Evolutionary conservation across 2,888 invertebrate species (phyloP).

Genomic region (Stenchaetothrips biformis): DNA sequence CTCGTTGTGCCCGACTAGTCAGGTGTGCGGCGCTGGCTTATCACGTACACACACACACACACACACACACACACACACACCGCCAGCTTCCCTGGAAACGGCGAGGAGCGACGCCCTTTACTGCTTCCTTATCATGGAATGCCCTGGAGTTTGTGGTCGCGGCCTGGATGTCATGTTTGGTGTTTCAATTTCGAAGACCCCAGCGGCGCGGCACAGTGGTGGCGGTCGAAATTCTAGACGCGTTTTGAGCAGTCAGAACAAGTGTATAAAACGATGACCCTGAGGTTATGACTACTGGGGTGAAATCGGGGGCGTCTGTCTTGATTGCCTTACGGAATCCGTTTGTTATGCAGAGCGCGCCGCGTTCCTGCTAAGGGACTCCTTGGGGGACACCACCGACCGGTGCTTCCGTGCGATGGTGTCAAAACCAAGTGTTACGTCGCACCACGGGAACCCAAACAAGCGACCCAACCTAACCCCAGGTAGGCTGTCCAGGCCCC

Average conservation of each 20-base stretch:
- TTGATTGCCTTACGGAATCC: not conserved
- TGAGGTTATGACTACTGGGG: too few relatives aligned
- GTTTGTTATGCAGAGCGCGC: not conserved
- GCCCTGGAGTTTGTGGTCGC: too few relatives aligned
- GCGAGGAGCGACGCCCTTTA: not conserved
- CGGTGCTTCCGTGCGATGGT: slow-evolving; percentile 14
- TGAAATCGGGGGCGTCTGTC: too few relatives aligned
- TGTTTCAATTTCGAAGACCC: too few relatives aligned
- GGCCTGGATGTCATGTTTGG: too few relatives aligned
- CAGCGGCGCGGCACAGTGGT: too few relatives aligned
- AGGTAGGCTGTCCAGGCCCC: not conserved
- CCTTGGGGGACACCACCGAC: not conserved
- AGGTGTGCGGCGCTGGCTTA: not conserved
- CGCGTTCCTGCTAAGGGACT: not conserved
- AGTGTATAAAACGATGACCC: too few relatives aligned
- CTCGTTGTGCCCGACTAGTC: too few relatives aligned
- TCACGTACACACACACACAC: too few relatives aligned
- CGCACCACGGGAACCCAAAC: slow-evolving; percentile 10
- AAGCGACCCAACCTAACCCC: not conserved
- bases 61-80: not conserved
- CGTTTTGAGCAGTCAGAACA: too few relatives aligned
- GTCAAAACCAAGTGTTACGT: slow-evolving; percentile 16
- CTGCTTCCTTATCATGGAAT: too few relatives aligned
- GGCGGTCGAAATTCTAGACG: too few relatives aligned
- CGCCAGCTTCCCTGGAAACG: not conserved